phyloP scores from a whole-genome alignment of 2,888 invertebrate species.

The Athalia cordata region DNA sequence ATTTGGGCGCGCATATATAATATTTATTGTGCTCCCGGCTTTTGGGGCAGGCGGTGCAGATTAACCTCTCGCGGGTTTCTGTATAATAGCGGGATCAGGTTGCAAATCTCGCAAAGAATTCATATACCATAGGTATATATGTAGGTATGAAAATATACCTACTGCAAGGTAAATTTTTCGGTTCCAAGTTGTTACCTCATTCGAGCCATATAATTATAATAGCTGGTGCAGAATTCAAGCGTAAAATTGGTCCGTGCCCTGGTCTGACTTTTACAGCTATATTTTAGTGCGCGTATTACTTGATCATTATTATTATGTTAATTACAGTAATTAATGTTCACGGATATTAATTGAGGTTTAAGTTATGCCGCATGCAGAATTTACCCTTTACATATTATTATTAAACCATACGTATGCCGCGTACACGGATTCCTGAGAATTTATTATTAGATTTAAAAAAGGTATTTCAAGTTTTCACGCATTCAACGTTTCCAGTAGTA shows the following conservation, averaged over 20 bases:
- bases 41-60: too few relatives aligned
- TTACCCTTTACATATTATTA: constrained; percentile 33
- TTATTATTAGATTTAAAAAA: too few relatives aligned
- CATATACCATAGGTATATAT: too few relatives aligned
- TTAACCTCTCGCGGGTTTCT: too few relatives aligned
- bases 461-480: too few relatives aligned
- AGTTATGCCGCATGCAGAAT: constrained; percentile 61
- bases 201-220: constrained; percentile 39
- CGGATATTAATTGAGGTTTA: constrained; percentile 63
- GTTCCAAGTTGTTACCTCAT: constrained; percentile 35
- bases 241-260: constrained; percentile 26
- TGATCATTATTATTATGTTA: constrained; percentile 41
- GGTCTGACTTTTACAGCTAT: constrained; percentile 46
- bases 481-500: too few relatives aligned
- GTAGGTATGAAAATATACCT: background rate
- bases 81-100: too few relatives aligned
- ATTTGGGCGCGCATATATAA: too few relatives aligned
- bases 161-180: constrained; percentile 21
- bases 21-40: too few relatives aligned
- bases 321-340: constrained; percentile 38
- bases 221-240: constrained; percentile 39
- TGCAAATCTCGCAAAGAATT: too few relatives aligned
- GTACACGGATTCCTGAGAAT: background rate
- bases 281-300: constrained; percentile 50
- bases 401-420: background rate